Base-by-base conservation (phyloP, 2,888 invertebrate species). In the Drosophila neoperkinsi region DNA sequence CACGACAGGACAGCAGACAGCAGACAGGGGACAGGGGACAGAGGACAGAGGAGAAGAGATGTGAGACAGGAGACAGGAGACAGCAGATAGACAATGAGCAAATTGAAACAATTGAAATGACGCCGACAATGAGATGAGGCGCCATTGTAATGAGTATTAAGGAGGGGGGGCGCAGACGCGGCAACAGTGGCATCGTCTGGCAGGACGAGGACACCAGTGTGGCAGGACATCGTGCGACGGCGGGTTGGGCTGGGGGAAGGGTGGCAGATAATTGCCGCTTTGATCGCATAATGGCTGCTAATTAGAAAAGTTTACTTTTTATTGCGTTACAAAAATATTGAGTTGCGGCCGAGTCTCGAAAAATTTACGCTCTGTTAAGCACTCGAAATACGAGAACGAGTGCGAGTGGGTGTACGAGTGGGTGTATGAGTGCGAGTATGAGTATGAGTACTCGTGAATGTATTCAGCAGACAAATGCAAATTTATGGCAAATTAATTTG, bases 271-370 rank as follows among this genome's bases (percentile, higher is more conserved):
- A 92, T 91, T 92, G 88, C 86, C 82, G 85, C 90, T 91, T 91
- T 91, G 91, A 92, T 91, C 92, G 89, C 85, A 87, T 90, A 91
- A 92, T 91, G 89, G 82, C 78, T 84, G 88, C 92, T 92, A 92
- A 92, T 92, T 92, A 90, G 91, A 90, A 90, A 91, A 87, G 82
- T 87, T 84, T 70, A 81, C 68, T 65, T 84, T 89, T 87, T 81
- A 90, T 88, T 75, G 81, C 80, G 63, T 60, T 64, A 81, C 88
- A 77, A 79, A 79, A 73, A 77, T 79, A 77, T 79, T 65, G 72
- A 77, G 79, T 56, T 66, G 53, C 43, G 50, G 38, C 38, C 43
- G 41, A 46, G 55, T 21, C 52, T 36, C 49, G n/a, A 25, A 53
- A 53, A 74, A 60, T 63, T 53, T 33, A 30, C 63, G 74, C 76